Base-by-base conservation (phyloP, 2,888 invertebrate genomes). In the Dendrolimus houi region DNA sequence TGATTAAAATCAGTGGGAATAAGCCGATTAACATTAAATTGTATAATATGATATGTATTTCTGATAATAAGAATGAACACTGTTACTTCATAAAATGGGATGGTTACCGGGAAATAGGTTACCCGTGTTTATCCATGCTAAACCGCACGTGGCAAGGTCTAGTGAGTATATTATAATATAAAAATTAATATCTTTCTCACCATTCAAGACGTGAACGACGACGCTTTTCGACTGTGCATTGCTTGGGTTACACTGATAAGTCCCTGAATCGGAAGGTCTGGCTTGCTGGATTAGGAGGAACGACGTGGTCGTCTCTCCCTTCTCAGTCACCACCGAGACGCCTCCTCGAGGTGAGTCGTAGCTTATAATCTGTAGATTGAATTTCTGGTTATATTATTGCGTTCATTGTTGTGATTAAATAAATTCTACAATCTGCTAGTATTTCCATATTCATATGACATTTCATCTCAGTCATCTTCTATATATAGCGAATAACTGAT, bases 231-330 rank as follows among this genome's bases (percentile, higher is more conserved):
- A 93, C 85, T 96, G 96, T 68, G 97, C 96, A 90, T 97, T 97
- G 90, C 97, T 97, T 75, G 98, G 97, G 92, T 96, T 96, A 91
- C 97, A 98, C 84, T 96, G 96, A 91, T 98, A 98, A 76, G 94
- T 95, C 72, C 97, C 97, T 57, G 96, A 96, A 84, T 97, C 97
- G 56, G 96, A 93, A 59, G 96, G 95, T 79, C 94, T 93, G 57
- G 97, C 97, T 81, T 94, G 95, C 90, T 97, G 96, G 75, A 97
- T 96, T 72, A 97, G 92, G 69, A 98, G 92, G 86, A 96, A 97
- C 68, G 97, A 97, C 67, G 96, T 96, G 64, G 97, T 97, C 58
- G 95, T 96, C 85, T 96, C 96, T 57, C 97, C 96, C 80, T 97
- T 96, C 86, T 97, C 97, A 60, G 97, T 97, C 66, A 97, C 95